These are phyloP conservation scores for Diadegma fenestrale DNA, from an alignment of 2,888 invertebrate species.

Conservation along the genomic window DNA sequence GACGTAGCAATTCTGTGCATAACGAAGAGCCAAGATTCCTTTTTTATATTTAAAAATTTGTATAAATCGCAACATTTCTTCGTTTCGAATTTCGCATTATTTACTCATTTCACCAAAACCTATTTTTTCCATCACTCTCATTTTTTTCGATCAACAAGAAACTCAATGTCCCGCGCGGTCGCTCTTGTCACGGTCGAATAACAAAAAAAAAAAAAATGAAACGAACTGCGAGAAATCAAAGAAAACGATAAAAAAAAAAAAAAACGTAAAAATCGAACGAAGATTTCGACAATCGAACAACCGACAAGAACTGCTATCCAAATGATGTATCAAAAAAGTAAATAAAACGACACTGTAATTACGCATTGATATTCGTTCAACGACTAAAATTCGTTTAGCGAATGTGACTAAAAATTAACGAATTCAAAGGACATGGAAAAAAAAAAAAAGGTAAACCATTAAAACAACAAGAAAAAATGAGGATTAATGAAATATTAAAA, in stretches of 20 bases:
- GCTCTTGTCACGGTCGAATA: neutral
- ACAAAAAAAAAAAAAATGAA: neutral
- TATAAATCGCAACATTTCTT: neutral
- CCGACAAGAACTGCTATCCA: slow-evolving; percentile 29
- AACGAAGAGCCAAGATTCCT: neutral
- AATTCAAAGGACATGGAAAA: neutral
- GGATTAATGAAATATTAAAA: slow-evolving; percentile 48
- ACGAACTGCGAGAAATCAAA: slow-evolving; percentile 29
- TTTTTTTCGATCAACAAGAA: neutral
- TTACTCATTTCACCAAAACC: neutral
- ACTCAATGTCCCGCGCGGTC: slow-evolving; percentile 9
- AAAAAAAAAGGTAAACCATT: neutral
- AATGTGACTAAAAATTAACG: slow-evolving; percentile 21
- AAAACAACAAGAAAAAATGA: neutral
- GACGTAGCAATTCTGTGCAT: neutral
- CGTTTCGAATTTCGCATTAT: slow-evolving; percentile 3
- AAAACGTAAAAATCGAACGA: slow-evolving; percentile 31
- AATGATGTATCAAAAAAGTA: neutral
- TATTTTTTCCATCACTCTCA: neutral
- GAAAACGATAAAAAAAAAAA: slow-evolving; percentile 28
- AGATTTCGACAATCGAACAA: slow-evolving; percentile 57
- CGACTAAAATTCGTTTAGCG: slow-evolving; percentile 26
- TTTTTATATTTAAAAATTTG: neutral
- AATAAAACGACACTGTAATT: slow-evolving; percentile 10
- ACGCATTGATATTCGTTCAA: slow-evolving; percentile 22